Conservation (phyloP, 1,140 invertebrate species). For the Anthonomus grandis region DNA sequence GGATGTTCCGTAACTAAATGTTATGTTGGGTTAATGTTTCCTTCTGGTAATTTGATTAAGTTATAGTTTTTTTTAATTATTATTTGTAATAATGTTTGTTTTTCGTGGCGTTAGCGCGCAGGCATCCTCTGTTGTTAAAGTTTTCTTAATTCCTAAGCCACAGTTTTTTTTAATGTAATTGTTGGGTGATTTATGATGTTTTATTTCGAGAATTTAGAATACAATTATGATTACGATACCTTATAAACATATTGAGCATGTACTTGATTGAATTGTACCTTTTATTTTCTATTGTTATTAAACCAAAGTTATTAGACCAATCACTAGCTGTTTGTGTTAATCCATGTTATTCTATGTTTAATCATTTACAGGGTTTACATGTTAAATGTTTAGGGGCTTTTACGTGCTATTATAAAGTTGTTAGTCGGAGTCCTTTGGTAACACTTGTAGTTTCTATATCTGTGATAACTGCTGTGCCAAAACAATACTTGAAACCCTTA, state of each 20-base stretch:
- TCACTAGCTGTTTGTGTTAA: conserved; percentile 39
- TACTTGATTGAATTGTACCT: conserved; percentile 47
- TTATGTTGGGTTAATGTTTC: conserved; percentile 34
- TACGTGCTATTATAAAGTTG: too few relatives aligned
- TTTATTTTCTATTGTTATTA: conserved; percentile 49
- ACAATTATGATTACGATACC: conserved; percentile 37
- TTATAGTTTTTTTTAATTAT: conserved; percentile 18
- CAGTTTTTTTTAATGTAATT: conserved; percentile 38
- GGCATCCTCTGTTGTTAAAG: conserved; percentile 47
- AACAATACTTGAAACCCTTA: too few relatives aligned
- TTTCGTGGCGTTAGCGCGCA: conserved; percentile 43
- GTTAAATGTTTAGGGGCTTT: conserved; percentile 18
- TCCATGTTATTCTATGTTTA: too few relatives aligned
- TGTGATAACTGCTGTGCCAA: too few relatives aligned
- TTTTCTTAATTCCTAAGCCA: conserved; percentile 37
- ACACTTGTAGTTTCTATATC: too few relatives aligned
- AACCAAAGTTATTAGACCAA: conserved; percentile 48
- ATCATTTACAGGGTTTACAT: conserved; percentile 34
- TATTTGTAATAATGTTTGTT: conserved; percentile 32
- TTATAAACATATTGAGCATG: conserved; percentile 43
- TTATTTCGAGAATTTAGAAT: conserved; percentile 38
- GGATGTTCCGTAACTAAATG: conserved; percentile 42
- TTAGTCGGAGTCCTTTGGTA: too few relatives aligned
- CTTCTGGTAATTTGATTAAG: conserved; percentile 29
- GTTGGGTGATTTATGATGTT: conserved; percentile 46